Percentiles rank a stretch among this genome's conserved stretches.
phyloP scores from a whole-genome alignment of 2,113 vertebrate genomes.

The Xenotilapia leptura region DNA sequence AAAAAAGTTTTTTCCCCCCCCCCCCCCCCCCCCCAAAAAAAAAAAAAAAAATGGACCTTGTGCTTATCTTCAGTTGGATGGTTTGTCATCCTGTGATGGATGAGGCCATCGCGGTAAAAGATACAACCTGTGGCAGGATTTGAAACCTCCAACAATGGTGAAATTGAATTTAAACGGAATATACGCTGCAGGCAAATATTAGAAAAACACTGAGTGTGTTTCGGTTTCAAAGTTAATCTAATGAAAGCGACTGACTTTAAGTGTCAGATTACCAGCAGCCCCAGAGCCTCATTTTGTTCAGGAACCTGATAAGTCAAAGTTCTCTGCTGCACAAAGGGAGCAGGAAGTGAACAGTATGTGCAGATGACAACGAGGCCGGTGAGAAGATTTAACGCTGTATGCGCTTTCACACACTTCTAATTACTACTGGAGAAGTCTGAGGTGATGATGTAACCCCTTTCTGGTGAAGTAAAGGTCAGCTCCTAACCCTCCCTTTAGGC shows the following conservation, averaged over 20 bases:
- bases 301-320: slow-evolving; percentile 36
- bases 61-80: slow-evolving; percentile 8
- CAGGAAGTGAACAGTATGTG: slow-evolving; percentile 36
- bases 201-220: slow-evolving; percentile 41
- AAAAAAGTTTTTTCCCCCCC: too few relatives aligned
- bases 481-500: slow-evolving; percentile 1
- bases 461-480: slow-evolving; percentile 10
- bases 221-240: slow-evolving; percentile 47
- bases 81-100: neutral
- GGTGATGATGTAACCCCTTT: slow-evolving; percentile 41
- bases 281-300: slow-evolving; percentile 16
- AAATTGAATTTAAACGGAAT: slow-evolving; percentile 46
- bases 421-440: slow-evolving; percentile 24
- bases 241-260: slow-evolving; percentile 22
- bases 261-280: slow-evolving; percentile 31
- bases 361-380: slow-evolving; percentile 23
- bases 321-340: slow-evolving; percentile 5
- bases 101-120: neutral
- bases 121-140: neutral
- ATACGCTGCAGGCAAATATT: slow-evolving; percentile 32
- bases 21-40: neutral
- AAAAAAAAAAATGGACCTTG: neutral
- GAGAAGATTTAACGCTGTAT: slow-evolving; percentile 20
- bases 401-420: slow-evolving; percentile 25
- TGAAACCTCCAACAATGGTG: neutral